Evolutionary conservation across 2,888 invertebrate species (phyloP).

Genomic region (Brachyptera risi): DNA sequence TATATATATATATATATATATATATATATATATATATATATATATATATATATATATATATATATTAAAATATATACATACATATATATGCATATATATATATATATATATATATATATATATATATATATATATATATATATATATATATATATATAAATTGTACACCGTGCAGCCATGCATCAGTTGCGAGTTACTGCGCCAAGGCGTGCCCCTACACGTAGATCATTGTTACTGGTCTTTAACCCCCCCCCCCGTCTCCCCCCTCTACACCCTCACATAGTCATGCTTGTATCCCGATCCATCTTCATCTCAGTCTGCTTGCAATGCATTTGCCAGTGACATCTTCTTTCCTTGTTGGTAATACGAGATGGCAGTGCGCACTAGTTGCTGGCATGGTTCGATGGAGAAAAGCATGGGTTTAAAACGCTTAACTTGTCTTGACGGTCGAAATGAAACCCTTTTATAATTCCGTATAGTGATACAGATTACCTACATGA

Average conservation of each 20-base stretch:
- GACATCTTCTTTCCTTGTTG: not conserved
- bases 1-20: too few relatives aligned
- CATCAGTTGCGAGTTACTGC: slow-evolving; percentile 17
- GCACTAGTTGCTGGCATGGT: too few relatives aligned
- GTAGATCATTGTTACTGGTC: slow-evolving; percentile 20
- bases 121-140: too few relatives aligned
- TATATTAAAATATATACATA: too few relatives aligned
- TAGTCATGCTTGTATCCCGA: slow-evolving; percentile 2
- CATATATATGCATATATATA: too few relatives aligned
- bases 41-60: too few relatives aligned
- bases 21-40: too few relatives aligned
- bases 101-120: too few relatives aligned
- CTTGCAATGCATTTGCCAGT: slow-evolving; percentile 11
- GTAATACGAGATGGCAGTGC: not conserved
- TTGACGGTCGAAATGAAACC: not conserved
- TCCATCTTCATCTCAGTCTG: slow-evolving; percentile 8
- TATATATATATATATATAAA: too few relatives aligned
- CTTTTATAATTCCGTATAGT: not conserved
- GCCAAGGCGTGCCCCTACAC: slow-evolving; percentile 18
- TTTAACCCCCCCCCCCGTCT: not conserved
- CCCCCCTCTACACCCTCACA: slow-evolving; percentile 3
- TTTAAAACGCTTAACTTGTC: too few relatives aligned
- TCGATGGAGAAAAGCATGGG: not conserved
- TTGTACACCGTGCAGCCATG: slow-evolving; percentile 19
- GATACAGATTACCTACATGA: not conserved